Evolutionary conservation across 2,113 vertebrate species (phyloP).

Genomic region (Abramis brama): DNA sequence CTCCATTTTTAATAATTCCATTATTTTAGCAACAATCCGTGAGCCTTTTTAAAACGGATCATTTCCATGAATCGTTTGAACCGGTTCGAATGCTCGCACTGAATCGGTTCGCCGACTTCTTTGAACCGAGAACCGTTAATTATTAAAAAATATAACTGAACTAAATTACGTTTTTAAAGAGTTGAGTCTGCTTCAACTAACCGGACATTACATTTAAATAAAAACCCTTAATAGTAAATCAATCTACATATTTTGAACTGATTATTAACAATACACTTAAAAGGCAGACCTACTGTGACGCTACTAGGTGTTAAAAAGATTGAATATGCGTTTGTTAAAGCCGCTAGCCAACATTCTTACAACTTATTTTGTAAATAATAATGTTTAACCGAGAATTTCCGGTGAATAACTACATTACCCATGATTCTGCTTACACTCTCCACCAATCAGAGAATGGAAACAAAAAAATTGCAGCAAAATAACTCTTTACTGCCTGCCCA

Average conservation of each 20-base stretch:
- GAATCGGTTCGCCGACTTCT: not conserved
- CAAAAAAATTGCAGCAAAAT: not conserved
- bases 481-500: not conserved
- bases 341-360: too few relatives aligned
- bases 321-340: too few relatives aligned
- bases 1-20: not conserved
- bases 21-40: too few relatives aligned
- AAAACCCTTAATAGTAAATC: not conserved
- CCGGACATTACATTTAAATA: too few relatives aligned
- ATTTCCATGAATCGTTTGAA: not conserved
- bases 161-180: not conserved
- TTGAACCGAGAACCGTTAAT: not conserved
- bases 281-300: not conserved
- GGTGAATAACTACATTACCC: slow-evolving; percentile 4
- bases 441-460: slow-evolving; percentile 5
- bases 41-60: not conserved
- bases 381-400: not conserved
- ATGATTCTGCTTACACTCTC: not conserved
- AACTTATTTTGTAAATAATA: not conserved
- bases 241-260: not conserved
- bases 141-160: not conserved
- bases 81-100: not conserved
- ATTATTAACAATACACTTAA: not conserved
- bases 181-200: not conserved
- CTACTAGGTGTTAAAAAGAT: not conserved